phyloP scores from a whole-genome alignment of 2,113 vertebrate genomes.

The Lepus timidus region DNA sequence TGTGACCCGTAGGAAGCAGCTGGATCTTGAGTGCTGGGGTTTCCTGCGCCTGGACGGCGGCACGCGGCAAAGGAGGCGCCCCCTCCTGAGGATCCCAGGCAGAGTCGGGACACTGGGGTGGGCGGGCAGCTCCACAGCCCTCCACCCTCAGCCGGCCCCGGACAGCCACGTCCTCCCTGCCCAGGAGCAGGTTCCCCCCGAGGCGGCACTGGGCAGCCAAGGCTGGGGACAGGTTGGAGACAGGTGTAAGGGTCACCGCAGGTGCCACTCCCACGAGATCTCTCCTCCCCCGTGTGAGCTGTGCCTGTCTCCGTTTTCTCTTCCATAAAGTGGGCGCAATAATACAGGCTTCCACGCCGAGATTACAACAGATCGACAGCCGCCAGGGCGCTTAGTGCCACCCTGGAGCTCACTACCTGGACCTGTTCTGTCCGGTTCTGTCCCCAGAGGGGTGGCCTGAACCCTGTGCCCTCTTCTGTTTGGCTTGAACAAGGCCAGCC shows the following conservation, averaged over 20 bases:
- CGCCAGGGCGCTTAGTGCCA: background rate
- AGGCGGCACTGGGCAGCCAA: background rate
- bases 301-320: background rate
- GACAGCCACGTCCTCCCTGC: background rate
- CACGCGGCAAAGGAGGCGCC: too few relatives aligned
- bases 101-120: background rate
- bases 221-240: background rate
- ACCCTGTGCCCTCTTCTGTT: background rate
- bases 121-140: accelerated
- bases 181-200: background rate
- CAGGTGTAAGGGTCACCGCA: background rate
- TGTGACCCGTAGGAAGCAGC: background rate
- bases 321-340: background rate
- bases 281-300: background rate
- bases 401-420: accelerated
- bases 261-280: background rate
- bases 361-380: background rate
- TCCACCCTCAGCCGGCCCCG: too few relatives aligned
- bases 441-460: accelerated
- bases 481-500: background rate
- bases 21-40: background rate
- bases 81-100: background rate
- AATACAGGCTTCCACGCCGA: background rate
- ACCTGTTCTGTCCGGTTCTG: background rate
- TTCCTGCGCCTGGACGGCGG: background rate